Percentiles rank a stretch among this genome's conserved stretches.
phyloP scores from a whole-genome alignment of 2,113 vertebrate species.

The Syngnathus floridae region DNA sequence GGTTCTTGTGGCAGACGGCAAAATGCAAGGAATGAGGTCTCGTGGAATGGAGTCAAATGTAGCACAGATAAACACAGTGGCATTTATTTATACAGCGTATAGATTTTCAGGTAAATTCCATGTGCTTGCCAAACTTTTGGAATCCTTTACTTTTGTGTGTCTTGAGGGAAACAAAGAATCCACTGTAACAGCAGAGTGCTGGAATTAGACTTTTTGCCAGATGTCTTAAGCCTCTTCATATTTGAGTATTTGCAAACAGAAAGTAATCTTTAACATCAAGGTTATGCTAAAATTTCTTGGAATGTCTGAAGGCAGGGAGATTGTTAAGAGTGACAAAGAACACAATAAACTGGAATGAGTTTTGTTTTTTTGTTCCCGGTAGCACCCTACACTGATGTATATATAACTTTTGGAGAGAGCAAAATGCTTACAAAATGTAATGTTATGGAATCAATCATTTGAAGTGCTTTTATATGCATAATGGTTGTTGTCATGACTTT shows the following conservation, averaged over 20 bases:
- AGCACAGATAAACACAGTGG: constrained; percentile 62
- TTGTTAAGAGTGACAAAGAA: not conserved
- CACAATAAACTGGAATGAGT: not conserved
- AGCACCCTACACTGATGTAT: not conserved
- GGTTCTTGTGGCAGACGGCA: constrained; percentile 53
- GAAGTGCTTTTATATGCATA: no score
- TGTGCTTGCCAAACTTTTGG: constrained; percentile 58
- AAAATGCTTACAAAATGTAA: not conserved
- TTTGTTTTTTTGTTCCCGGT: not conserved
- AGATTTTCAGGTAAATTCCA: constrained; percentile 63
- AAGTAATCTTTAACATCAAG: constrained; percentile 14
- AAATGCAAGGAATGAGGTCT: constrained; percentile 25
- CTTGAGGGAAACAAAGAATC: constrained; percentile 49
- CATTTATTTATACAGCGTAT: constrained; percentile 65
- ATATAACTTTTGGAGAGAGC: not conserved
- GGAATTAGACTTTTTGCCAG: constrained; percentile 29
- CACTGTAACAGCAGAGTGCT: constrained; percentile 48
- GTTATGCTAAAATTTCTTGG: constrained; percentile 11
- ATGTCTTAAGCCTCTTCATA: constrained; percentile 18
- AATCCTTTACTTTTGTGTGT: constrained; percentile 48
- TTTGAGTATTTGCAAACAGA: constrained; percentile 5
- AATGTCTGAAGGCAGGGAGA: not conserved
- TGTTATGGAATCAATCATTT: not conserved
- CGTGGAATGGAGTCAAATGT: constrained; percentile 21
- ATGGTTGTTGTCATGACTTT: no score